Percentiles rank a stretch among this genome's conserved stretches.
Evolutionary conservation across 2,888 invertebrate genomes (phyloP).

Genomic region (Trachelus stipa): DNA sequence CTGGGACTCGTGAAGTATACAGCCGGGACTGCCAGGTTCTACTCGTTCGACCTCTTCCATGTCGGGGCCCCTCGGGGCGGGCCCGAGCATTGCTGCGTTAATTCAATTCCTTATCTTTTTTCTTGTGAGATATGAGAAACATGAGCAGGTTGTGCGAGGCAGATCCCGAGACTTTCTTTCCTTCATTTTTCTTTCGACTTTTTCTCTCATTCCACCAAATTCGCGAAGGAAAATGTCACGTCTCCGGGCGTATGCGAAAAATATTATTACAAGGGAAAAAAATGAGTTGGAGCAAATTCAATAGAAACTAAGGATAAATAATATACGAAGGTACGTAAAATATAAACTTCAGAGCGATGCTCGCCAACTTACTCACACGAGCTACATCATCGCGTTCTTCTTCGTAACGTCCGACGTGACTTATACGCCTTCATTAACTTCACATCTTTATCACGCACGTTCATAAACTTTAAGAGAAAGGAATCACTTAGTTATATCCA

Average conservation of each 20-base stretch:
- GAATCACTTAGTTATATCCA: constrained; percentile 1
- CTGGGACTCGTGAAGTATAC: constrained; percentile 9
- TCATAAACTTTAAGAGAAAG: constrained; percentile 9
- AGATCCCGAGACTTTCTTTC: neutral
- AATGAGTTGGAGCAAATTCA: neutral
- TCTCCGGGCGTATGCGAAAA: neutral
- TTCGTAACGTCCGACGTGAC: constrained; percentile 14
- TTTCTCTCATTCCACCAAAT: neutral
- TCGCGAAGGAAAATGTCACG: neutral
- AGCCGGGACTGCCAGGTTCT: constrained; percentile 3
- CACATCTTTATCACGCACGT: neutral
- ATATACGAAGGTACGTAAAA: neutral
- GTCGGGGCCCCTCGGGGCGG: constrained; percentile 20
- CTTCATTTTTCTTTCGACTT: neutral
- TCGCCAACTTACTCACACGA: neutral
- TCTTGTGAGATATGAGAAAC: constrained; percentile 18
- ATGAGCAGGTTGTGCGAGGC: constrained; percentile 17
- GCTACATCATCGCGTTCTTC: neutral
- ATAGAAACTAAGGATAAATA: neutral
- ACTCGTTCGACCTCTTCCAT: constrained; percentile 20
- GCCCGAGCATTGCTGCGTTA: constrained; percentile 22
- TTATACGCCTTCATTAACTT: constrained; percentile 12
- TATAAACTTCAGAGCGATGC: neutral
- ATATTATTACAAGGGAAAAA: neutral
- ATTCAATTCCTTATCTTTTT: constrained; percentile 25